Evolutionary conservation across 2,888 invertebrate genomes (phyloP).

Genomic region (Diaphora mendica): DNA sequence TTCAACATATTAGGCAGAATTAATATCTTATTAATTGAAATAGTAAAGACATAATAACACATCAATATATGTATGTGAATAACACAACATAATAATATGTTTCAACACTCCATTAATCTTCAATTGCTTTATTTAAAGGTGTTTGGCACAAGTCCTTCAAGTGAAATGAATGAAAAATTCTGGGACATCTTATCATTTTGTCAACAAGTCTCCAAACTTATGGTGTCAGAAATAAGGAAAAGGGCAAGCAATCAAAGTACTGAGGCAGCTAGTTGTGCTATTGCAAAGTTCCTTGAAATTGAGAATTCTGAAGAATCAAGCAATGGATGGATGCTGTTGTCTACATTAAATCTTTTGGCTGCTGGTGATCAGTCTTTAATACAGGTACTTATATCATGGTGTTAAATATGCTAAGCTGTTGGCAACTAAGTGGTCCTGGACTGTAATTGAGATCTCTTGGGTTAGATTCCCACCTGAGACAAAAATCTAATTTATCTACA

Average conservation of each 20-base stretch:
- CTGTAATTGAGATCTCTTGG: too few species aligned
- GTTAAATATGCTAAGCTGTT: background rate
- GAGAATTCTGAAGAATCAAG: constrained; percentile 97
- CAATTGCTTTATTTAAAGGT: constrained; percentile 86
- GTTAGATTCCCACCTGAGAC: background rate
- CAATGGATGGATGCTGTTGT: constrained; percentile 98
- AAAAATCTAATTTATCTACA: background rate
- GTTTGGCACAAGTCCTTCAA: constrained; percentile 96
- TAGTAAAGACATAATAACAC: background rate
- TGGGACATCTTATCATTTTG: constrained; percentile 98
- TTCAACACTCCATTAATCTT: background rate
- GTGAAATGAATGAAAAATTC: constrained; percentile 98
- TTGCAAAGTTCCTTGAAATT: constrained; percentile 98
- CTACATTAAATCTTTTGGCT: constrained; percentile 95
- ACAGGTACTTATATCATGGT: constrained; percentile 87
- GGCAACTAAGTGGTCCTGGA: too few species aligned
- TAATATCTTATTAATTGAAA: background rate
- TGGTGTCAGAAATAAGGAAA: constrained; percentile 98
- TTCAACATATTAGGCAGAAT: too few species aligned
- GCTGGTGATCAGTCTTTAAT: constrained; percentile 96
- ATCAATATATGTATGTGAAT: background rate
- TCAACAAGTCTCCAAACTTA: constrained; percentile 96
- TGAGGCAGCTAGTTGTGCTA: constrained; percentile 98
- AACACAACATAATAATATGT: background rate
- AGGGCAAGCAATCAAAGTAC: constrained; percentile 98